Evolutionary conservation across 1,140 invertebrate species (phyloP).

Genomic region (Vanessa tameamea): DNA sequence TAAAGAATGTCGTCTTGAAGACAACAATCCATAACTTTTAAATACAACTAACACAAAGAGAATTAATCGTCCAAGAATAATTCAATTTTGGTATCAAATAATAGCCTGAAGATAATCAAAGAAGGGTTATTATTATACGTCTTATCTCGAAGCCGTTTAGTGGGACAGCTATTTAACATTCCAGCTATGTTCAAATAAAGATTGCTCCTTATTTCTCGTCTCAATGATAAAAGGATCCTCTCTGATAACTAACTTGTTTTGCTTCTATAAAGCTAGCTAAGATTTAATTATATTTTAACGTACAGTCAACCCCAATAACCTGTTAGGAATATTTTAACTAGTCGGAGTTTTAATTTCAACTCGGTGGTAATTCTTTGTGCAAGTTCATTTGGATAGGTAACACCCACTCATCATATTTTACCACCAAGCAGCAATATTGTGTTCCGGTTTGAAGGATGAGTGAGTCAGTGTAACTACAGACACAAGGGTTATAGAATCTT

Average conservation of each 20-base stretch:
- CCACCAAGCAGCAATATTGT: no score
- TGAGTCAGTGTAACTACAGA: no score
- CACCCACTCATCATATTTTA: no score
- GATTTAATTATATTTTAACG: conserved; percentile 1
- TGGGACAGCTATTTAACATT: conserved; percentile 29
- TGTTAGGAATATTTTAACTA: no score
- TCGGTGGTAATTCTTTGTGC: no score
- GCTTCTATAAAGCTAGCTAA: neutral
- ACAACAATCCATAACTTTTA: neutral
- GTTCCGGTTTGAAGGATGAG: no score
- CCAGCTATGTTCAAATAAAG: conserved; percentile 12
- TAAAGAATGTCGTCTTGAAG: no score
- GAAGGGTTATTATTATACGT: neutral
- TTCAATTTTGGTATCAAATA: conserved; percentile 29
- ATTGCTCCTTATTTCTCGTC: conserved; percentile 6
- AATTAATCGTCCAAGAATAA: conserved; percentile 19
- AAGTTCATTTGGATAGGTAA: no score
- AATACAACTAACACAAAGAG: neutral
- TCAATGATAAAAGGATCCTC: neutral
- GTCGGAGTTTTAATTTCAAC: no score
- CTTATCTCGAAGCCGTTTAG: conserved; percentile 23
- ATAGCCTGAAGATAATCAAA: conserved; percentile 21
- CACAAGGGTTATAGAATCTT: no score
- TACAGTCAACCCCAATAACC: no score
- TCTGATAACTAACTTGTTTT: neutral